Conservation (phyloP, 2,888 invertebrate species). For the Hyles lineata region DNA sequence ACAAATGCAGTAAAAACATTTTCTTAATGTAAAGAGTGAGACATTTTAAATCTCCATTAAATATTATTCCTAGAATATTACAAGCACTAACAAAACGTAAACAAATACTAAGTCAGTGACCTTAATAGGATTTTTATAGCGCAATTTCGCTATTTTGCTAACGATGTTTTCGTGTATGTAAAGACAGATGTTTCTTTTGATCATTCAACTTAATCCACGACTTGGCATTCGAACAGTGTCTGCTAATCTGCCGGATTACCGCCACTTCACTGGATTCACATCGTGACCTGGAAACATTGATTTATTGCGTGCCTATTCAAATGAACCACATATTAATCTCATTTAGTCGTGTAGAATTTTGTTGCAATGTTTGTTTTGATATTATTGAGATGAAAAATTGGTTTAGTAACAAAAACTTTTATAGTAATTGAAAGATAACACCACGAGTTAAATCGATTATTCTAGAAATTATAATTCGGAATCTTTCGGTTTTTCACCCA, state of each 20-base stretch:
- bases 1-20: no score
- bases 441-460: no score
- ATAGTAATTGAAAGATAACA: no score
- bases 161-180: constrained; percentile 12
- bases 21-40: no score
- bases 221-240: neutral
- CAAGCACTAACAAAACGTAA: no score
- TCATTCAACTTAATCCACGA: neutral
- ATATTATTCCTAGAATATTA: no score
- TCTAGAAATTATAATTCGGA: no score
- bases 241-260: neutral
- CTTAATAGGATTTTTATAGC: neutral
- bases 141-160: neutral
- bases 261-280: neutral
- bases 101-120: neutral
- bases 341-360: neutral
- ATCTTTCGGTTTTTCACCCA: no score
- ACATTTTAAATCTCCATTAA: no score
- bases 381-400: neutral
- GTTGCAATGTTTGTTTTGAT: neutral
- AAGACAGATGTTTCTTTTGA: neutral
- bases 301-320: neutral
- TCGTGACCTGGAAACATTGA: constrained; percentile 14
- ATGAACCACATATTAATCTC: neutral
- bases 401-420: neutral